Conservation (phyloP, 1,140 invertebrate species). For the Sinella curviseta region DNA sequence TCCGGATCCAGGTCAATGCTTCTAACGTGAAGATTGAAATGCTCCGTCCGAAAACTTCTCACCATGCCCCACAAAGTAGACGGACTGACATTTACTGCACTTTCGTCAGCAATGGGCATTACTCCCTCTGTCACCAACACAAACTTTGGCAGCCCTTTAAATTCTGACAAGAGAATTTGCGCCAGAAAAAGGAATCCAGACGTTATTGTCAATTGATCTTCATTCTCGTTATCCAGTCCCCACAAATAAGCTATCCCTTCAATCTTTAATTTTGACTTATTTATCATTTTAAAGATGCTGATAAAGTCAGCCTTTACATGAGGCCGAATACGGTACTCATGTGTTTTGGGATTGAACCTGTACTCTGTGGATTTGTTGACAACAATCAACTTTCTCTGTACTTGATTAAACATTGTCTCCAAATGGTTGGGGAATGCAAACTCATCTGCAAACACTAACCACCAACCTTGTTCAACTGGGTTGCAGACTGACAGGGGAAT, state of each 20-base stretch:
- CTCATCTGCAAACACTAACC: constrained; percentile 7
- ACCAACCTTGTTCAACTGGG: background rate
- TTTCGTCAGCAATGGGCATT: constrained; percentile 21
- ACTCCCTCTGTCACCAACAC: constrained; percentile 31
- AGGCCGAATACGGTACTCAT: background rate
- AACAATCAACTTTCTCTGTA: background rate
- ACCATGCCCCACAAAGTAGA: constrained; percentile 31
- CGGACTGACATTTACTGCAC: background rate
- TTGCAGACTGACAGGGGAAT: background rate
- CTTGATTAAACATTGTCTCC: background rate
- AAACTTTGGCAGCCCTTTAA: constrained; percentile 28
- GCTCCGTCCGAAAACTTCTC: constrained; percentile 25
- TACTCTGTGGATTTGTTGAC: background rate
- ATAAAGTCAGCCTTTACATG: background rate
- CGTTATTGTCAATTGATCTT: background rate
- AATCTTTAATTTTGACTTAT: background rate
- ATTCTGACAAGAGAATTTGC: constrained; percentile 23
- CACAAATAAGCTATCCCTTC: constrained; percentile 34
- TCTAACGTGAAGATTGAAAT: background rate
- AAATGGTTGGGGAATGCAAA: background rate
- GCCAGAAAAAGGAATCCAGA: constrained; percentile 17
- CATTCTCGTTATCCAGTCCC: background rate
- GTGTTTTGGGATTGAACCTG: background rate
- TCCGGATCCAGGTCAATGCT: constrained; percentile 35
- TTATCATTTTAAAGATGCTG: background rate